Evolutionary conservation across 2,113 vertebrate species (phyloP), one percentile per base, ranked within the genome.

Genomic region (Talpa occidentalis): DNA sequence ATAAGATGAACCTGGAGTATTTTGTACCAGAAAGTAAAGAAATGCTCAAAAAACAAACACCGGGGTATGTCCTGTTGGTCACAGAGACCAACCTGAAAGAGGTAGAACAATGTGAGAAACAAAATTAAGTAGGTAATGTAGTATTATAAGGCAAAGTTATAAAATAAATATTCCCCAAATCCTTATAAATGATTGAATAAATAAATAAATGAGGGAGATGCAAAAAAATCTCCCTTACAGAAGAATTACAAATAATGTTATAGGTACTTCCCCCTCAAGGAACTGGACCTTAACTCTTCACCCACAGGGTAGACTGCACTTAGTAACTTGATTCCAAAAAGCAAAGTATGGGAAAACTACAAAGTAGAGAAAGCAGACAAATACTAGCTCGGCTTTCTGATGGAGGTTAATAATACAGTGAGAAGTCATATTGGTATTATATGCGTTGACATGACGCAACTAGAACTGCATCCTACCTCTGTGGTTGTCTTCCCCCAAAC

Each of bases 161-260:
- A 91, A 89, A 80, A 81, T 64, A 47, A 86, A 37, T 72, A 90
- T 54, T 52, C 69, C 9, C 3, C 22, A 37, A 90, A 6, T 66
- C 49, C 47, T 87, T 30, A 70, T 24, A 72, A 47, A 78, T 82
- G 19, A 78, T 35, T 90, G 35, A 30, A 64, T 79, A 90, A 69
- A 64, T 90, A 30, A 30, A 64, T 79, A 90, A 69, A 64, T 40
- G 21, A 12, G 8, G 12, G 24, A 70, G n/a, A 85, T 24, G 37
- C 30, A 35, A 80, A 37, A 91, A 44, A 54, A 26, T 74, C 16
- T 78, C 32, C 42, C 30, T 83, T 67, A 62, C 2, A 92, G 76
- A 93, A 84, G 52, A 95, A 96, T 88, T 87, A 21, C 47, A 93
- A 73, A 78, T 79, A 88, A 64, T 88, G 90, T 77, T 72, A 26